phyloP scores from a whole-genome alignment of 2,888 invertebrate species.

The Perdita meconis region DNA sequence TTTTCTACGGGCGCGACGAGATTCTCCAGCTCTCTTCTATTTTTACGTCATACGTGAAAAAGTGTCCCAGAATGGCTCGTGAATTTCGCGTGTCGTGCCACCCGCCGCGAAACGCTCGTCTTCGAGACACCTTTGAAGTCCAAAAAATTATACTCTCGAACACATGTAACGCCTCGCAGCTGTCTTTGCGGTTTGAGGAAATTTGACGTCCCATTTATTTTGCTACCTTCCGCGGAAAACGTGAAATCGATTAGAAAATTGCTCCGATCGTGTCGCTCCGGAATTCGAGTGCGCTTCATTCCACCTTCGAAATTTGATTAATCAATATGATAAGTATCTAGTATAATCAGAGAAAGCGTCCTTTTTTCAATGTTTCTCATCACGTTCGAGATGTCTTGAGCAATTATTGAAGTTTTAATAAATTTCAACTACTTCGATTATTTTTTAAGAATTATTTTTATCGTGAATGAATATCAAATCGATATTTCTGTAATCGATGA shows the following conservation, averaged over 20 bases:
- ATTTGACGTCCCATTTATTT: neutral
- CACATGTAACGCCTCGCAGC: neutral
- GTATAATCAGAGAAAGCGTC: neutral
- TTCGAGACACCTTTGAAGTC: constrained; percentile 3
- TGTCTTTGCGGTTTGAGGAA: neutral
- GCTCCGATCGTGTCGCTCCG: neutral
- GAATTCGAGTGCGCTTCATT: neutral
- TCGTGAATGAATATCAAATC: too few relatives aligned
- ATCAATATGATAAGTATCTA: neutral
- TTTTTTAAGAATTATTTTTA: too few relatives aligned
- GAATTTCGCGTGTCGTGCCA: constrained; percentile 36
- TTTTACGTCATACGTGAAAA: constrained; percentile 57
- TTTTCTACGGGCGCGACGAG: constrained; percentile 73
- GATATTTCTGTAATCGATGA: neutral
- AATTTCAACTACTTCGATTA: neutral
- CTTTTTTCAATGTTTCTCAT: neutral
- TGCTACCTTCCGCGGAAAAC: neutral
- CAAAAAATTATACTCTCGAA: neutral
- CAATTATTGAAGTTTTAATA: too few relatives aligned
- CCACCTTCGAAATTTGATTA: neutral
- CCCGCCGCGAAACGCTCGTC: neutral
- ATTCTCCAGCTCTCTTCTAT: constrained; percentile 53
- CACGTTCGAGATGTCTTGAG: neutral
- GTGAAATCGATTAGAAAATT: neutral
- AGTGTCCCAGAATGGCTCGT: constrained; percentile 11